Evolutionary conservation across 1,140 invertebrate genomes (phyloP).

Genomic region (Zaprionus vittiger): DNA sequence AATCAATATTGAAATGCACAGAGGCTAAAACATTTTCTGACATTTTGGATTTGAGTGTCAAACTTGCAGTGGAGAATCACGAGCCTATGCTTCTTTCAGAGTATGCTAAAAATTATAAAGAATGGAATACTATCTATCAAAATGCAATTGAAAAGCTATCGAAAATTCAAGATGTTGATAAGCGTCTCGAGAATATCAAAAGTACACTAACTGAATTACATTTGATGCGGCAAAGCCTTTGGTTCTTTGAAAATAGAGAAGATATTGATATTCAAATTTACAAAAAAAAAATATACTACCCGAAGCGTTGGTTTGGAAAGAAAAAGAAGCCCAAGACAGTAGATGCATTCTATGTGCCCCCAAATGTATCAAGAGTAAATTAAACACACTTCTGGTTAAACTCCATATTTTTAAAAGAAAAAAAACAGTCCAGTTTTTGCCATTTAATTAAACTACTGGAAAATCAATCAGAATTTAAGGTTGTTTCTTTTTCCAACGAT

Average conservation of each 20-base stretch:
- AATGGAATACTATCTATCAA: conserved; percentile 51
- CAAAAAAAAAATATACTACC: conserved; percentile 85
- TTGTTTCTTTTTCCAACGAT: conserved; percentile 77
- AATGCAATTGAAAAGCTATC: conserved; percentile 28
- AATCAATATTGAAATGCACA: conserved; percentile 22
- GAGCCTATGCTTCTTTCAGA: conserved; percentile 87
- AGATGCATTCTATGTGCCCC: conserved; percentile 89
- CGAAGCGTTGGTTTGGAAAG: conserved; percentile 84
- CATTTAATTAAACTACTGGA: conserved; percentile 80
- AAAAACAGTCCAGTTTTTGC: conserved; percentile 66
- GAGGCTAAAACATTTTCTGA: conserved; percentile 31
- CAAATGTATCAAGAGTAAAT: conserved; percentile 85
- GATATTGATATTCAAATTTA: conserved; percentile 90
- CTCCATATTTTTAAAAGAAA: conserved; percentile 26
- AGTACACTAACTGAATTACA: conserved; percentile 86
- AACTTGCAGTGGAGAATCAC: conserved; percentile 85
- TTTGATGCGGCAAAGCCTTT: conserved; percentile 88
- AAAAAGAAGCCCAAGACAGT: conserved; percentile 84
- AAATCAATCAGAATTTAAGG: conserved; percentile 75
- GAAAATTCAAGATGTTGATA: conserved; percentile 25
- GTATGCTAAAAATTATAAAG: conserved; percentile 74
- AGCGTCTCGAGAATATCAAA: conserved; percentile 86
- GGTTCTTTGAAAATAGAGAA: conserved; percentile 92
- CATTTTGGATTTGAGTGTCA: conserved; percentile 35
- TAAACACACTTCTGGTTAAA: conserved; percentile 18